Evolutionary conservation across 2,113 vertebrate genomes (phyloP).

Genomic region (Leptocoma aspasia): DNA sequence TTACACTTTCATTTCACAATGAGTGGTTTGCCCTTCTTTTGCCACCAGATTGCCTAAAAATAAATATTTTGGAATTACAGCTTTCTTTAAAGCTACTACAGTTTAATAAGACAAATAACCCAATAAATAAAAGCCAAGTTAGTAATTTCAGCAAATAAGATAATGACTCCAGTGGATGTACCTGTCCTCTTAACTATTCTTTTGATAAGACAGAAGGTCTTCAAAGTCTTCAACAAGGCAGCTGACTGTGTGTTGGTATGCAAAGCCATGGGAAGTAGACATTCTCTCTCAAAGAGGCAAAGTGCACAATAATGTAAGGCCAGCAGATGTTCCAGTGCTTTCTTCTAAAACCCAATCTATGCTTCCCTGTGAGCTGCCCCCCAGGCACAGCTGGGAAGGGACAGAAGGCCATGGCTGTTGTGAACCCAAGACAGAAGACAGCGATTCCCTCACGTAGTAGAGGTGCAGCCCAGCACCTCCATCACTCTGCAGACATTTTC

Average conservation of each 20-base stretch:
- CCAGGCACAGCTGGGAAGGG: slow-evolving; percentile 2
- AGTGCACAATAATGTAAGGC: slow-evolving; percentile 17
- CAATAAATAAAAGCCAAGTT: slow-evolving; percentile 40
- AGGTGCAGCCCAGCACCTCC: not conserved
- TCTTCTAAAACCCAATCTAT: not conserved
- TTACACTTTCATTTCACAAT: not conserved
- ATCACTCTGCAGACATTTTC: slow-evolving; percentile 67
- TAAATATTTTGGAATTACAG: slow-evolving; percentile 4
- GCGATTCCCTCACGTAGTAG: not conserved
- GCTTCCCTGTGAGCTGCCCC: not conserved
- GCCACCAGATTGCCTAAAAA: not conserved
- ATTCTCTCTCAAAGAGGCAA: not conserved
- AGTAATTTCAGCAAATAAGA: not conserved
- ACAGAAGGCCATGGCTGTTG: slow-evolving; percentile 18
- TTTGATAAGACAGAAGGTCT: slow-evolving; percentile 8
- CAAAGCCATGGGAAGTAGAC: slow-evolving; percentile 27
- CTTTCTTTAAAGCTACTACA: slow-evolving; percentile 27
- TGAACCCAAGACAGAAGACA: not conserved
- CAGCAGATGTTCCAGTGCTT: not conserved
- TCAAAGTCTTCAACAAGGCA: not conserved
- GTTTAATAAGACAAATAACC: slow-evolving; percentile 19
- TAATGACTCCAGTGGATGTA: slow-evolving; percentile 52
- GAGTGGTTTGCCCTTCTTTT: slow-evolving; percentile 28
- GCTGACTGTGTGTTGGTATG: slow-evolving; percentile 11
- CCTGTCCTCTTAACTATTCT: slow-evolving; percentile 16